Evolutionary conservation across 2,797 vertebrate species (phyloP), one percentile per base, ranked within the genome.

Genomic region (Anomalospiza imberbis): DNA sequence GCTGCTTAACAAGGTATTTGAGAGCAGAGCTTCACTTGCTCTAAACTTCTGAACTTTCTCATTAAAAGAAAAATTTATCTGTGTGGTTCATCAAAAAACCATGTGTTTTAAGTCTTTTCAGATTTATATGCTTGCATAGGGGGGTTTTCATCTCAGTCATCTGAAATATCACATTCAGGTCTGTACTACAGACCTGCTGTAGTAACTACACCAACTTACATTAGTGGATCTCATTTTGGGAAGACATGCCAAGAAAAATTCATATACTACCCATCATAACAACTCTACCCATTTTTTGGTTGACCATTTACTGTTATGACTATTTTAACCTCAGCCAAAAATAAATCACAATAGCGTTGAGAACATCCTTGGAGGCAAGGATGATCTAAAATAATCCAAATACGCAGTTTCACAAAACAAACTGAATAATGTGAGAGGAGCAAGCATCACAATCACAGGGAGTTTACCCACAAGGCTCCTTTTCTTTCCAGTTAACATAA

Each of bases 1-100:
- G 94, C 94, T 96, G 94, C 87, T 79, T 79, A 76, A 63, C 60
- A 85, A 95, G 53, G 89, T 91, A 85, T 63, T 76, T 48, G 81
- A 81, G 47, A 88, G 68, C 77, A 65, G 29, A 87, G 55, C 44
- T 85, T 76, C 51, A 58, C 40, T 62, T 0, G 1, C 71, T 76
- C 73, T 48, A 50, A 85, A 75, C 32, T 53, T 62, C 34, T 42
- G 34, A 82, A 53, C 38, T 40, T 84, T 26, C 24, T 24, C 47
- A 50, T 48, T 70, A 45, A 34, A 76, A 73, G 58, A 31, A 71
- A 91, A 86, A 48, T 12, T 15, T 61, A 22, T 17, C 51, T 31
- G 3, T 20, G 38, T n/a, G 9, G 63, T 81, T 94, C 47, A 86
- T 7, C 12, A 60, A 51, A 65, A 65, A 72, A 10, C 2, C 44